phyloP scores from a whole-genome alignment of 2,797 vertebrate genomes.

The Lophura swinhoii region DNA sequence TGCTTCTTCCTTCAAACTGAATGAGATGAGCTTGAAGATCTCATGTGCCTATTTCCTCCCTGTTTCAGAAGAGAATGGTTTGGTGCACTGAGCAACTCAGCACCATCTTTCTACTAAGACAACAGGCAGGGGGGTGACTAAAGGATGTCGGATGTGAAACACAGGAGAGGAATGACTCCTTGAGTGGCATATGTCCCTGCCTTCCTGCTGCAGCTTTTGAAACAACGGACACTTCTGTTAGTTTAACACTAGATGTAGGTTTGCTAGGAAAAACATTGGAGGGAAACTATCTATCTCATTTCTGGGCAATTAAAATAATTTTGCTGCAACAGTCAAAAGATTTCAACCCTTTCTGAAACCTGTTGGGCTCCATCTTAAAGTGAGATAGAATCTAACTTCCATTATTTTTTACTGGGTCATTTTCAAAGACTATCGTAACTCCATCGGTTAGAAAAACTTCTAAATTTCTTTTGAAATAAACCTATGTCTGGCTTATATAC shows the following conservation, averaged over 20 bases:
- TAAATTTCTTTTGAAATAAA: background rate
- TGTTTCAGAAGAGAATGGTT: background rate
- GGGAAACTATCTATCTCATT: background rate
- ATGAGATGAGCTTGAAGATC: background rate
- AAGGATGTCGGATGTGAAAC: background rate
- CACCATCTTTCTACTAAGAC: fast-evolving
- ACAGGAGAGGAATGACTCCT: background rate
- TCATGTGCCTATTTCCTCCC: fast-evolving
- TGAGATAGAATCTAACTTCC: fast-evolving
- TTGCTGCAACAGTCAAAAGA: background rate
- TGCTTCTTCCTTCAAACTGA: background rate
- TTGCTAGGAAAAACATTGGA: background rate
- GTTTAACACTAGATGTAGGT: background rate
- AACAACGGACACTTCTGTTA: background rate
- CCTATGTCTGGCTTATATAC: fast-evolving
- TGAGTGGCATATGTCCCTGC: fast-evolving
- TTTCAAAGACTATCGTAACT: background rate
- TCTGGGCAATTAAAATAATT: background rate
- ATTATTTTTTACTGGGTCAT: background rate
- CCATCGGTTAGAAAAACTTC: background rate
- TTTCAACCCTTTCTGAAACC: background rate
- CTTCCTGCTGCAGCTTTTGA: background rate
- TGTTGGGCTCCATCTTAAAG: background rate
- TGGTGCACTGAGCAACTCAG: background rate
- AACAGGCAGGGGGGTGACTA: background rate